Evolutionary conservation across 2,888 invertebrate genomes (phyloP).

Genomic region (Hymenopus coronatus): DNA sequence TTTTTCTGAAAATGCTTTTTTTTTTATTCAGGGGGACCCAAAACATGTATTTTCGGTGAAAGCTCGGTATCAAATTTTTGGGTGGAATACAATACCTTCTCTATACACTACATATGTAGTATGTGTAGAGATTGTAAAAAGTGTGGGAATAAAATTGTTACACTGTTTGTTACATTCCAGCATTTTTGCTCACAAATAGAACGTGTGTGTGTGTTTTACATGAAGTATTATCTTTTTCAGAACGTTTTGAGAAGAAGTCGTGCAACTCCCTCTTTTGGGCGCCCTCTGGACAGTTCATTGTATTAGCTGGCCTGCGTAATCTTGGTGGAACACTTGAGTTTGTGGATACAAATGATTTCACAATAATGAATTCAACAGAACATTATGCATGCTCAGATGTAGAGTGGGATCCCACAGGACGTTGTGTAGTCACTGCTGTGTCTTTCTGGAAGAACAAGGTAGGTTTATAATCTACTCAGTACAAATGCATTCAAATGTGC

Average conservation of each 20-base stretch:
- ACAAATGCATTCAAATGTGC: no score
- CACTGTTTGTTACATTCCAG: no score
- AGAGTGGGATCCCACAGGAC: constrained; percentile 99
- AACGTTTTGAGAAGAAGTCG: constrained; percentile 72
- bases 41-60: no score
- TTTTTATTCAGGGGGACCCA: no score
- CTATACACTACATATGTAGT: no score
- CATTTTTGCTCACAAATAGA: no score
- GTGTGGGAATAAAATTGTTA: no score
- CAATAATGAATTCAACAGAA: constrained; percentile 90
- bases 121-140: no score
- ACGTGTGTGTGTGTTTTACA: no score
- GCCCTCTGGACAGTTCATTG: constrained; percentile 91
- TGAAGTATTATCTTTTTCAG: constrained; percentile 38
- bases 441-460: constrained; percentile 96
- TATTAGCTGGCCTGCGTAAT: constrained; percentile 81
- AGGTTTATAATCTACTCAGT: not conserved
- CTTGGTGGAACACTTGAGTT: constrained; percentile 91
- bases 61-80: no score
- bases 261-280: constrained; percentile 93
- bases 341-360: constrained; percentile 92
- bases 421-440: constrained; percentile 93
- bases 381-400: constrained; percentile 94
- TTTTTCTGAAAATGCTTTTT: no score
- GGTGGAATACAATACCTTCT: no score